Evolutionary conservation across 2,888 invertebrate species (phyloP).

Genomic region (Hedya salicella): DNA sequence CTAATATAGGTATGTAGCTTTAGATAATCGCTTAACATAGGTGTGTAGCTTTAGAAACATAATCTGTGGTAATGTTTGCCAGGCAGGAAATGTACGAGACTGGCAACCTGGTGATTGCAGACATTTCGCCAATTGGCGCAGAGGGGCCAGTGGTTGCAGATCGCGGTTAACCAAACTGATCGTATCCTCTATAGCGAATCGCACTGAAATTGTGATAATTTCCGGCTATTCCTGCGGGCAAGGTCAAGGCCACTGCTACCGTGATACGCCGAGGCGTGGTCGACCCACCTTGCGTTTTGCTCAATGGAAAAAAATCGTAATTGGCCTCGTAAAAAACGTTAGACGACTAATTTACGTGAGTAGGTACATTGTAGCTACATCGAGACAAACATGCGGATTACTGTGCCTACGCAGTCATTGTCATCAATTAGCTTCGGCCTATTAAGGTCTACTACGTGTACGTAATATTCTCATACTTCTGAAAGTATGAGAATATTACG

Average conservation of each 20-base stretch:
- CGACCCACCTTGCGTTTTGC: slow-evolving; percentile 61
- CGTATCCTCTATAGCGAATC: slow-evolving; percentile 50
- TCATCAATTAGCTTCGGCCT: not conserved
- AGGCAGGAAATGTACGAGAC: slow-evolving; percentile 31
- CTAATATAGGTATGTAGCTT: too few species aligned
- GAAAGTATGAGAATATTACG: slow-evolving; percentile 19
- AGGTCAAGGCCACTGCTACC: slow-evolving; percentile 57
- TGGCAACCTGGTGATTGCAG: slow-evolving; percentile 23
- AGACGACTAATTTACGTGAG: slow-evolving; percentile 2
- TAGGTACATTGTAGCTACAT: not conserved
- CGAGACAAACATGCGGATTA: not conserved
- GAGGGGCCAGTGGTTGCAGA: slow-evolving; percentile 36
- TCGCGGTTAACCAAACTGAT: slow-evolving; percentile 44
- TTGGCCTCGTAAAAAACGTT: slow-evolving; percentile 40
- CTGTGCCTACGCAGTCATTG: not conserved
- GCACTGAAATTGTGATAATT: slow-evolving; percentile 49
- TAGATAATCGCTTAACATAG: too few species aligned
- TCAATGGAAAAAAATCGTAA: slow-evolving; percentile 55
- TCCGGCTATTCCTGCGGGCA: slow-evolving; percentile 55
- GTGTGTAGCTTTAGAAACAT: too few species aligned
- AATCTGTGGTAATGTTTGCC: not conserved
- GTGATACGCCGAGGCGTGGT: slow-evolving; percentile 63
- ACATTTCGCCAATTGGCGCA: slow-evolving; percentile 38
- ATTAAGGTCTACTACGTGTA: not conserved
- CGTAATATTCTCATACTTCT: not conserved